Base-by-base conservation (phyloP, 2,888 invertebrate species). In the Scaptomyza tumidula region DNA sequence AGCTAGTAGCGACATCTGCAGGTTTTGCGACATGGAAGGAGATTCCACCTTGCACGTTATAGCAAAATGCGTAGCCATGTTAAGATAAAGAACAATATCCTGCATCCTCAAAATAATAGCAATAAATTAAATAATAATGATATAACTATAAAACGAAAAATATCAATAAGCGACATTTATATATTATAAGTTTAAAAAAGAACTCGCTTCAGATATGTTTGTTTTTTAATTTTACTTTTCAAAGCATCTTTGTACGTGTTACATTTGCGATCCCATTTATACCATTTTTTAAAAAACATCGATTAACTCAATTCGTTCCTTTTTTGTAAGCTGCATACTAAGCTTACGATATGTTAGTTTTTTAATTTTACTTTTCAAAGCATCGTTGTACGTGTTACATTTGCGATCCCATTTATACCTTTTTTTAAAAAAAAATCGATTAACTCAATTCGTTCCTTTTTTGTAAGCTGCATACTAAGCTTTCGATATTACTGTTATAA, bases 381-480 rank as follows among this genome's bases (percentile, higher is more conserved):
- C 29, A 29, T 29, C 29, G 6, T 29, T 48, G 11, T 31, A 29
- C 11, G 3, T 0, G 14, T 31, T 31, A 31, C 31, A 6, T 46
- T 2, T 14, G 11, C 3, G 7, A 16, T 9, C 19, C 14, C 11
- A 6, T 6, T 33, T 31, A 13, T 13, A 3, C 0, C 31, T n/a
- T 19, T 49, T 49, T 19, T 19, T 6, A 4, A 3, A 33, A 24
- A 24, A 3, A 35, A 9, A 6, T n/a, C 9, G 16, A 35, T 10
- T 6, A 49, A 9, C 16, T n/a, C n/a, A 39, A 52, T 5, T 24
- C 35, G 37, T 14, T 35, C 14, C 11, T 27, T 27, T 16, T 24
- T n/a, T 19, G 49, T 35, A 33, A 63, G 60, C 46, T 53, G 52
- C 64, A 35, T 64, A 64, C 62, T 27, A 31, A 48, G 46, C 61